Conservation (phyloP, 2,888 invertebrate genomes). For the Nematopogon swammerdamellus region DNA sequence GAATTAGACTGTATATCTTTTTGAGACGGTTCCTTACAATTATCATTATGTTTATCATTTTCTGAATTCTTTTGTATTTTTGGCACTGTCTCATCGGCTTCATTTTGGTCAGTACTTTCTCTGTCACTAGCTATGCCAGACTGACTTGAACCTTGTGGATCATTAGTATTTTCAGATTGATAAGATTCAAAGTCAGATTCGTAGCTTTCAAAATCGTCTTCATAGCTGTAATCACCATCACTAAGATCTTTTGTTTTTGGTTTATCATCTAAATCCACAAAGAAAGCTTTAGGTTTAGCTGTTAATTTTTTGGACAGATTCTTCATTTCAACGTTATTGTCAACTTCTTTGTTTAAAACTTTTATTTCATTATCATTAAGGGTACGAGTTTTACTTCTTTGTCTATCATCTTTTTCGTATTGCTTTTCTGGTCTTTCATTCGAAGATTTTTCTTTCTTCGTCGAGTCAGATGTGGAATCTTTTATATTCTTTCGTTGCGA, state of each 20-base stretch:
- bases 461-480: slow-evolving; percentile 11
- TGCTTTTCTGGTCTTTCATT: slow-evolving; percentile 7
- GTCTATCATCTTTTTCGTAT: slow-evolving; percentile 16
- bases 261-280: slow-evolving; percentile 26
- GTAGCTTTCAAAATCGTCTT: slow-evolving; percentile 52
- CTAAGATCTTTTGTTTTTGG: slow-evolving; percentile 2
- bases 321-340: slow-evolving; percentile 37
- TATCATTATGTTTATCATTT: no score
- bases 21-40: no score
- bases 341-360: slow-evolving; percentile 27
- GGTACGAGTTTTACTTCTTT: slow-evolving; percentile 39
- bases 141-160: no score
- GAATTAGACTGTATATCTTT: no score
- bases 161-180: slow-evolving; percentile 23
- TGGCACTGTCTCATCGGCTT: no score
- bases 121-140: no score
- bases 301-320: slow-evolving; percentile 25
- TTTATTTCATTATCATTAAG: slow-evolving; percentile 41
- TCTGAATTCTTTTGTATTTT: no score
- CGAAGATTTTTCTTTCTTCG: background rate
- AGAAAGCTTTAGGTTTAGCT: slow-evolving; percentile 42
- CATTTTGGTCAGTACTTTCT: no score
- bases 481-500: slow-evolving; percentile 15
- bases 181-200: slow-evolving; percentile 50
- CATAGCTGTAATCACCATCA: slow-evolving; percentile 40